phyloP scores from a whole-genome alignment of 2,797 vertebrate genomes.

The Clarias pachynema region DNA sequence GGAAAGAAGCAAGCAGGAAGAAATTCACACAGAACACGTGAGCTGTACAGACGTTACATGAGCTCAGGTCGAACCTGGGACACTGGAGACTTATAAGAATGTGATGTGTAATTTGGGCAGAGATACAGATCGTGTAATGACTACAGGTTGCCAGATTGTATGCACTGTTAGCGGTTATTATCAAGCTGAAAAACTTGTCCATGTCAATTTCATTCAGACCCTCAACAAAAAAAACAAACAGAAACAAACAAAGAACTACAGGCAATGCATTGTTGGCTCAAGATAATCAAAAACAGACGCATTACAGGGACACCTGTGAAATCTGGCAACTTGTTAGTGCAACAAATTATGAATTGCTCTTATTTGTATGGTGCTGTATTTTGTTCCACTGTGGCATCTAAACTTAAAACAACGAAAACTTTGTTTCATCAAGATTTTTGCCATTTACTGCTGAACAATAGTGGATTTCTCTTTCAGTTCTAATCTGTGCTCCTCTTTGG shows the following conservation, averaged over 20 bases:
- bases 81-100: background rate
- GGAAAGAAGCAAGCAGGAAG: background rate
- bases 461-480: background rate
- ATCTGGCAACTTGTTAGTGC: background rate
- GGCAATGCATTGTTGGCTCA: background rate
- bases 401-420: background rate
- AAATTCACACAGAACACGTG: background rate
- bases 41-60: background rate
- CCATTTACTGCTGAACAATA: background rate
- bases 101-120: background rate
- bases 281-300: background rate
- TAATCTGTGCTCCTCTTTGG: background rate
- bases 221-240: background rate
- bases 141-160: background rate
- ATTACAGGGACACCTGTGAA: background rate
- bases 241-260: background rate
- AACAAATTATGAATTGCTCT: background rate
- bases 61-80: background rate
- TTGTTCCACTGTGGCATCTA: background rate
- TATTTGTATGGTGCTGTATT: background rate
- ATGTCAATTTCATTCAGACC: background rate
- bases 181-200: background rate
- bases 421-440: background rate
- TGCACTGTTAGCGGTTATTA: background rate
- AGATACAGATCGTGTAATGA: background rate